Base-by-base conservation (phyloP, 2,888 invertebrate genomes). In the Cabera pusaria region DNA sequence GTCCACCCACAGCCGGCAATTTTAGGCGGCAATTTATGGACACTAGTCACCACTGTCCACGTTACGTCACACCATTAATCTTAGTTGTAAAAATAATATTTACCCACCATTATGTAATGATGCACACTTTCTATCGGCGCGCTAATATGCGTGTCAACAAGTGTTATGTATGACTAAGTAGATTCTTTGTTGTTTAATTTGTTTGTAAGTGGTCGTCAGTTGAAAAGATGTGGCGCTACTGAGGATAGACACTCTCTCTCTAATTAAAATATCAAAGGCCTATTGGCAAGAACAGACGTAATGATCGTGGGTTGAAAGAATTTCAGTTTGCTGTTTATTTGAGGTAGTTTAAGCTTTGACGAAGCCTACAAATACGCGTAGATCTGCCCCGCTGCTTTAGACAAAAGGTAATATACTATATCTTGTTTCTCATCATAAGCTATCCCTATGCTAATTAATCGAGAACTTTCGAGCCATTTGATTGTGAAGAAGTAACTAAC, bases 1-100 rank as follows among this genome's bases (percentile, higher is more conserved):
- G 28, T 36, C 35, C 37, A 34, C 56, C 49, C 43, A 49, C 33
- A 38, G 18, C 5, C 18, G 55, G 56, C 55, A 59, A 59, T 57
- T 52, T 57, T 43, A 32, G 47, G 31, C 44, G 27, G 12, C 35
- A 46, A 55, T 59, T 52, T 48, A 45, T 21, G 34, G 32, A 14
- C n/a, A n/a, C 14, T 52, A 64, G 59, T 60, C 62, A 56, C 60
- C 64, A 64, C 53, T 33, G 40, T 49, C 31, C 31, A 14, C 41
- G 8, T 41, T 39, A 45, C 46, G 45, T 45, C 52, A 49, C 41
- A n/a, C 27, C 28, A 52, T 47, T 44, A 41, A 47, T 52, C 47
- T 49, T 31, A 23, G 33, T 47, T 28, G 33, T 45, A 45, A 37
- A 38, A 42, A 49, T 43, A 43, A 49, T 52, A 39, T 47, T 52